Conservation (phyloP, 2,888 invertebrate genomes). For the Rhopalosiphum nymphaeae region DNA sequence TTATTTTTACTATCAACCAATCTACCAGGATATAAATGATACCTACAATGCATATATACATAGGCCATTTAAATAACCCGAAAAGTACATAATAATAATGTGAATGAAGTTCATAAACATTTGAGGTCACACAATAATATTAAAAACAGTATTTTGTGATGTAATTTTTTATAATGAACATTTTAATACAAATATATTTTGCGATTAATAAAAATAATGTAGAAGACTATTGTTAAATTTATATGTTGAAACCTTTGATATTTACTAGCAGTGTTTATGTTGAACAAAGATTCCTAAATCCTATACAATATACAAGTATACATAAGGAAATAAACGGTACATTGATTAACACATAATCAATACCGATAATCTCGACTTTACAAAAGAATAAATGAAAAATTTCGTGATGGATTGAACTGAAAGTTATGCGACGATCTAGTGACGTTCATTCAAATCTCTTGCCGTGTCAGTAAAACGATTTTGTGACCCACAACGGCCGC, state of each 20-base stretch:
- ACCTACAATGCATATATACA: background rate
- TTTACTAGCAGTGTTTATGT: background rate
- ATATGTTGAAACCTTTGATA: background rate
- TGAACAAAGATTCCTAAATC: background rate
- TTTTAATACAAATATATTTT: background rate
- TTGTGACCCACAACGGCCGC: background rate
- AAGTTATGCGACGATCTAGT: background rate
- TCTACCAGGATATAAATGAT: background rate
- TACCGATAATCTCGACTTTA: background rate
- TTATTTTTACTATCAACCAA: background rate
- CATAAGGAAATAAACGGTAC: background rate
- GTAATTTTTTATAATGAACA: background rate
- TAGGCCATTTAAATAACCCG: background rate
- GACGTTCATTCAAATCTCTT: constrained; percentile 58
- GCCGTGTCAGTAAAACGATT: background rate
- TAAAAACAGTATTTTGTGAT: background rate
- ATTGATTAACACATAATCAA: background rate
- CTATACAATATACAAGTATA: background rate
- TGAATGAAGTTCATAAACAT: background rate
- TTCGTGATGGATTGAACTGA: background rate
- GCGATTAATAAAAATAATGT: background rate
- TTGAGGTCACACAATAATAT: background rate
- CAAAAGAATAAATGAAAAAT: background rate
- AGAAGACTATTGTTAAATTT: background rate
- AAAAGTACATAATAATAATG: background rate